phyloP scores from a whole-genome alignment of 2,888 invertebrate genomes.

The Eurytoma adleriae region DNA sequence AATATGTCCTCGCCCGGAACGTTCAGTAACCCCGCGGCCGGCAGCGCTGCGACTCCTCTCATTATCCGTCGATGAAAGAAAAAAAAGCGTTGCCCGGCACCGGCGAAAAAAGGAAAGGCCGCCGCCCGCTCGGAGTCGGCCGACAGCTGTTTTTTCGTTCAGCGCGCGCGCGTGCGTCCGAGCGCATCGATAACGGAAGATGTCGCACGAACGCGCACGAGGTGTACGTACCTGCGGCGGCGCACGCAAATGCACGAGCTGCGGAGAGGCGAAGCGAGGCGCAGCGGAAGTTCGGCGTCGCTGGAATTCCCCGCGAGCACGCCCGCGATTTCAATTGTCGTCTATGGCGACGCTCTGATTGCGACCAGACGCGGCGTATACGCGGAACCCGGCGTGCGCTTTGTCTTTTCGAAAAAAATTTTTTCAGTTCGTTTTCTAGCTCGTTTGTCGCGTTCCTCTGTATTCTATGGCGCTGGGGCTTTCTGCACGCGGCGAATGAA shows the following conservation, averaged over 20 bases:
- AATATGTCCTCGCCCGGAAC: too few relatives aligned
- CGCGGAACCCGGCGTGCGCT: background rate
- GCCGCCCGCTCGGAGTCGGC: too few relatives aligned
- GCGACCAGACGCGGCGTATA: background rate
- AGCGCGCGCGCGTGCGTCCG: too few relatives aligned
- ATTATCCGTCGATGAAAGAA: too few relatives aligned
- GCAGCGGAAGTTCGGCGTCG: conserved; percentile 11
- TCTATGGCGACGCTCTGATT: conserved; percentile 35
- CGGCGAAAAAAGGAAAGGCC: too few relatives aligned
- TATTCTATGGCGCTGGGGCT: background rate
- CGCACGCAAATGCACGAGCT: conserved; percentile 45
- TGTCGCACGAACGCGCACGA: background rate
- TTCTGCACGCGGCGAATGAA: too few relatives aligned
- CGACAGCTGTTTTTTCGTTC: too few relatives aligned
- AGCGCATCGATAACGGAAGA: conserved; percentile 33
- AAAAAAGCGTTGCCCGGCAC: too few relatives aligned
- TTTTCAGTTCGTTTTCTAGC: background rate
- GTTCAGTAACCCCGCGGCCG: too few relatives aligned
- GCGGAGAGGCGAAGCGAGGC: background rate
- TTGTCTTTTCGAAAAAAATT: background rate
- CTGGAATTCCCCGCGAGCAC: conserved; percentile 4
- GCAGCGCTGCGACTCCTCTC: too few relatives aligned
- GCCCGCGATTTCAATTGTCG: background rate
- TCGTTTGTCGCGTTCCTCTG: background rate
- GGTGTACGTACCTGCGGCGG: background rate